These are phyloP conservation scores for Calliphora vomitoria DNA, from an alignment of 2,888 invertebrate species.

Conservation along the genomic window DNA sequence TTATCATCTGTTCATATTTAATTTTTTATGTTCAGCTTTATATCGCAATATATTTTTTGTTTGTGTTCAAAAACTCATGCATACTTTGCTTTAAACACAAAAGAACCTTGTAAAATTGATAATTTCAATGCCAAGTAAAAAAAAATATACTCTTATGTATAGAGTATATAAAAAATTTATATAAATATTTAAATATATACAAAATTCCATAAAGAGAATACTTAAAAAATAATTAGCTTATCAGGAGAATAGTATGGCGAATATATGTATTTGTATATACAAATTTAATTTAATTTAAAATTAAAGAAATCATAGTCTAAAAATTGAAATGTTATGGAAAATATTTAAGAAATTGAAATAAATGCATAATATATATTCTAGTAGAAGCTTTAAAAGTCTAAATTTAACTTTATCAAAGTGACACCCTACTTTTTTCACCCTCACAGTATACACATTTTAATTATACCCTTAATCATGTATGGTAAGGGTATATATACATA, in stretches of 20 bases:
- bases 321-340: no score
- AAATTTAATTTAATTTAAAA: slow-evolving; percentile 8
- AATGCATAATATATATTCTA: no score
- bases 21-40: neutral
- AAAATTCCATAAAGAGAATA: neutral
- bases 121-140: slow-evolving; percentile 44
- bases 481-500: no score
- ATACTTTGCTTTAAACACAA: slow-evolving; percentile 34
- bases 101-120: slow-evolving; percentile 54
- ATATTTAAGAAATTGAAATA: no score
- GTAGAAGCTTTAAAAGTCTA: no score
- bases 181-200: neutral
- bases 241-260: neutral
- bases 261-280: neutral
- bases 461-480: no score
- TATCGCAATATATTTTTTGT: slow-evolving; percentile 11
- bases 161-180: neutral
- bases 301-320: no score
- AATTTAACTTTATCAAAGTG: no score
- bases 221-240: slow-evolving; percentile 41
- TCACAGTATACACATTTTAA: no score
- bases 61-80: neutral
- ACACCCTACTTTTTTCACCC: no score
- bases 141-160: slow-evolving; percentile 18
- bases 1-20: neutral